phyloP scores from a whole-genome alignment of 1,140 invertebrate species.

The Hyposmocoma kahamanoa region DNA sequence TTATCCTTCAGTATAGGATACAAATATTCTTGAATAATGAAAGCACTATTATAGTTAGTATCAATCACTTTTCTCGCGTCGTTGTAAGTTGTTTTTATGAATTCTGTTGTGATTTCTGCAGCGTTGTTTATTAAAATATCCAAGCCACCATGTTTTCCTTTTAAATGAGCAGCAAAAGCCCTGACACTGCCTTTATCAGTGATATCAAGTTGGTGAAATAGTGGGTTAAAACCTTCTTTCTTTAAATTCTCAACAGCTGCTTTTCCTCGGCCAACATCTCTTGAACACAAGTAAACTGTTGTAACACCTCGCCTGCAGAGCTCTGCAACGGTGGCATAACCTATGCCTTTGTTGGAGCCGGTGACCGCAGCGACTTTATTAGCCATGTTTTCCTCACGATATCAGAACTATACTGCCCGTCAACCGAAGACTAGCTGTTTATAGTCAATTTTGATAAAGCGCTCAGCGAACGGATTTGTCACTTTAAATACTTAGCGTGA shows the following conservation, averaged over 20 bases:
- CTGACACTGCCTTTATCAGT: constrained; percentile 72
- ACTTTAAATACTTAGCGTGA: no score
- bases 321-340: constrained; percentile 73
- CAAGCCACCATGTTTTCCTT: constrained; percentile 78
- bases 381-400: background rate
- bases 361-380: constrained; percentile 67
- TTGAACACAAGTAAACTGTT: constrained; percentile 74
- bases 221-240: constrained; percentile 57
- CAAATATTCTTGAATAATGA: constrained; percentile 76
- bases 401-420: no score
- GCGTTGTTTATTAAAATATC: constrained; percentile 89
- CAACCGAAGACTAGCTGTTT: no score
- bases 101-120: constrained; percentile 78
- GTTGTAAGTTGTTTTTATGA: constrained; percentile 74
- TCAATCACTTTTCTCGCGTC: constrained; percentile 79
- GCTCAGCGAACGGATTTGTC: no score
- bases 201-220: constrained; percentile 79
- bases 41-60: constrained; percentile 79
- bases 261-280: constrained; percentile 68
- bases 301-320: constrained; percentile 75
- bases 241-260: constrained; percentile 70
- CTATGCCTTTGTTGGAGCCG: constrained; percentile 79
- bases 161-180: constrained; percentile 71
- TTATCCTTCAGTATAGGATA: constrained; percentile 80
- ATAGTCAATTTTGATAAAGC: no score